These are phyloP conservation scores for Channa maculata DNA, from an alignment of 2,113 vertebrate species.

Conservation along the genomic window DNA sequence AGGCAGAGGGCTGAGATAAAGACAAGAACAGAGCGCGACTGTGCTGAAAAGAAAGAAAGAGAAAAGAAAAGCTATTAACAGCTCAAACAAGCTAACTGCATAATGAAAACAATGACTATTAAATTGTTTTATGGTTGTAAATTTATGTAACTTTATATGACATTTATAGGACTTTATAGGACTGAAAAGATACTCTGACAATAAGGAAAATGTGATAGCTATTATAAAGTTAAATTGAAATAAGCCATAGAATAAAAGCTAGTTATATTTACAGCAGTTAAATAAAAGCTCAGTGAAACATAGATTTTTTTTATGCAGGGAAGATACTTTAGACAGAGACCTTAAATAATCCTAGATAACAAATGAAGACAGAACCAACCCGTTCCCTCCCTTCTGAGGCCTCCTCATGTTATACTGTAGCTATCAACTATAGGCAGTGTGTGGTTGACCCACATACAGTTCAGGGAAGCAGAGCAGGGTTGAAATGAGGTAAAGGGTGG, in stretches of 20 bases:
- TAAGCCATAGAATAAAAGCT: too few species aligned
- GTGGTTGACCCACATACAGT: conserved; percentile 69
- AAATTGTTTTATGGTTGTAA: not conserved
- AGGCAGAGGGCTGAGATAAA: conserved; percentile 38
- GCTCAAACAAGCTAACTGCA: not conserved
- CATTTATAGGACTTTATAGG: not conserved
- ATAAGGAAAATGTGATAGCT: not conserved
- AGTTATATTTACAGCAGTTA: too few species aligned
- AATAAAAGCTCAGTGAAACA: conserved; percentile 20
- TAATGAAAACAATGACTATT: not conserved
- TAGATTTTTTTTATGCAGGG: not conserved
- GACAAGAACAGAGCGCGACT: not conserved
- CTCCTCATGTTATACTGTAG: conserved; percentile 32
- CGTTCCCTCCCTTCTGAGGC: not conserved
- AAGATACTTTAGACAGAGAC: not conserved
- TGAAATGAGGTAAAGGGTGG: conserved; percentile 76
- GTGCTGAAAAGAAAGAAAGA: not conserved
- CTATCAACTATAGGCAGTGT: conserved; percentile 37
- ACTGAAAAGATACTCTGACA: too few species aligned
- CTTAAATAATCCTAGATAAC: not conserved
- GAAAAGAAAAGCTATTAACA: not conserved
- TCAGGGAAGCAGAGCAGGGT: conserved; percentile 40
- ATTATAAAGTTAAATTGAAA: not conserved
- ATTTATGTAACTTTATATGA: not conserved
- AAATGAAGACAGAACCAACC: not conserved